Evolutionary conservation across 2,888 invertebrate genomes (phyloP), one percentile per base, ranked within the genome.

Genomic region (Dasypolia templi): DNA sequence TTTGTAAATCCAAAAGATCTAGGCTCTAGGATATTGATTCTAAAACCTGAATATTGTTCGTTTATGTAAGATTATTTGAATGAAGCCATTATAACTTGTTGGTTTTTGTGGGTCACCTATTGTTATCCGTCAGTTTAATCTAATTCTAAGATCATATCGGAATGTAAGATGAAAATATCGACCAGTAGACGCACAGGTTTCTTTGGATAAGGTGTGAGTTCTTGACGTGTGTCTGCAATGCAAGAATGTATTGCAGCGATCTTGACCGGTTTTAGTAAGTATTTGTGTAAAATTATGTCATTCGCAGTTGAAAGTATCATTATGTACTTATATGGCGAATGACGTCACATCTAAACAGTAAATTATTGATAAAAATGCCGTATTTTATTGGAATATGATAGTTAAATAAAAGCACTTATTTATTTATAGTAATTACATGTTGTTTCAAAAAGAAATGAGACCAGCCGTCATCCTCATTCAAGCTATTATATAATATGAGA

Each of bases 401-500:
- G 75, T 84, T 82, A 78, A 35, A 59, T 76, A 79, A 85, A 59
- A 67, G 12, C 63, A 67, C 49, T 71, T 77, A 75, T 79, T 63
- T 74, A 69, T 72, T 75, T 70, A 66, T 70, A 42, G 56, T 77
- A 76, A 76, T 61, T 68, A 77, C 39, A 61, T 49, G 75, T 81
- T 85, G 55, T 83, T 78, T 68, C 35, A 71, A 55, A 56, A 70
- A 77, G 68, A 70, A 75, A 64, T 61, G 74, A 82, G 67, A 55
- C 58, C 65, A 82, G 69, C 76, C 75, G 56, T 75, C 72, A 59
- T 72, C 69, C 75, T 76, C 69, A 75, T 73, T 75, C 11, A 72
- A 74, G 65, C 49, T 64, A 70, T 89, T 89, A 86, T 55, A 75
- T 87, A 87, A 90, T 76, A 70, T 75, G 53, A 81, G 69, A 77